These are phyloP conservation scores for Dendroctonus ponderosae DNA, from an alignment of 1,140 invertebrate species.

Conservation along the genomic window DNA sequence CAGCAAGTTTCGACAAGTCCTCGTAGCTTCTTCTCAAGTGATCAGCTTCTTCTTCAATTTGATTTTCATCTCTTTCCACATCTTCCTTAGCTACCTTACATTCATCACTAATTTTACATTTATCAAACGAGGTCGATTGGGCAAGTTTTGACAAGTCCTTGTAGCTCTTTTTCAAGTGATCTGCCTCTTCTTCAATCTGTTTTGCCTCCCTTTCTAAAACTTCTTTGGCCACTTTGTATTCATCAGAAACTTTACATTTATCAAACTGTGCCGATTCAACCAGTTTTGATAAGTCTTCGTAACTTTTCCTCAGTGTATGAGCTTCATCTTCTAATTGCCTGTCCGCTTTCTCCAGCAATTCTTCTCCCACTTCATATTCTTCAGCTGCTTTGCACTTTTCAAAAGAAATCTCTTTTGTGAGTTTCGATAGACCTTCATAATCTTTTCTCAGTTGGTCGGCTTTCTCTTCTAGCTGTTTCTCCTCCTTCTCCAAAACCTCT, in stretches of 20 bases:
- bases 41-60: slow-evolving; percentile 33
- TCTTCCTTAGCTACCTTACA: slow-evolving; percentile 13
- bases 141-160: slow-evolving; percentile 28
- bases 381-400: slow-evolving; percentile 28
- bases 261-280: slow-evolving; percentile 31
- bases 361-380: slow-evolving; percentile 18
- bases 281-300: slow-evolving; percentile 30
- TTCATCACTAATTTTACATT: slow-evolving; percentile 18
- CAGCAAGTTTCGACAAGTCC: slow-evolving; percentile 30
- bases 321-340: slow-evolving; percentile 32
- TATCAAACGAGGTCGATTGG: slow-evolving; percentile 32
- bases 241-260: slow-evolving; percentile 22
- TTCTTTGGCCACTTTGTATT: slow-evolving; percentile 15
- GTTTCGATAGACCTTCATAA: slow-evolving; percentile 30
- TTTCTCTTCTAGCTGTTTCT: slow-evolving; percentile 33
- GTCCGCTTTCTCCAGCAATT: slow-evolving; percentile 26
- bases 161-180: slow-evolving; percentile 20
- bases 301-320: slow-evolving; percentile 21
- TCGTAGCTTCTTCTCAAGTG: slow-evolving; percentile 29
- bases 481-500: slow-evolving; percentile 21
- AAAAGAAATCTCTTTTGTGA: slow-evolving; percentile 33
- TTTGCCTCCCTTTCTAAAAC: slow-evolving; percentile 20
- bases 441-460: slow-evolving; percentile 20
- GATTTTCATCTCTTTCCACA: slow-evolving; percentile 27
- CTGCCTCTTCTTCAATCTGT: slow-evolving; percentile 26